Conservation (phyloP, 2,113 vertebrate species). For the Scalopus aquaticus region DNA sequence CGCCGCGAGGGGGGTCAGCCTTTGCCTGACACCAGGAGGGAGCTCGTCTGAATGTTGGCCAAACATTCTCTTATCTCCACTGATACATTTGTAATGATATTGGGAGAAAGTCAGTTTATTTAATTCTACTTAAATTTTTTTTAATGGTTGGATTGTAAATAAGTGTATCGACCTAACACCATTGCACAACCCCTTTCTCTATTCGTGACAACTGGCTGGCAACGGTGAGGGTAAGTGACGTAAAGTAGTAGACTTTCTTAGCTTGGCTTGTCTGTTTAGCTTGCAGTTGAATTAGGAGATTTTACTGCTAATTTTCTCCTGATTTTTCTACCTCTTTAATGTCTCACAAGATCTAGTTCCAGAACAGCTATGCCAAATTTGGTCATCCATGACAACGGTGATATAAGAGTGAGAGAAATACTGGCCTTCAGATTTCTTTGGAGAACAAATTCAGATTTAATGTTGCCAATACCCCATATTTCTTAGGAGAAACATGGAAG, state of each 20-base stretch:
- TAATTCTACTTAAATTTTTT: neutral
- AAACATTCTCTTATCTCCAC: conserved; percentile 11
- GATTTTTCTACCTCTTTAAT: conserved; percentile 14
- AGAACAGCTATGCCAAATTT: conserved; percentile 45
- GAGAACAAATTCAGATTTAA: conserved; percentile 53
- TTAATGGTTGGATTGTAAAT: neutral
- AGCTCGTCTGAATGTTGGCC: conserved; percentile 45
- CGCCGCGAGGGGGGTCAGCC: neutral
- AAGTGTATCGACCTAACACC: neutral
- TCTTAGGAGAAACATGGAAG: conserved; percentile 48
- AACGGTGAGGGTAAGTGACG: neutral
- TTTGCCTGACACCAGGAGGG: neutral
- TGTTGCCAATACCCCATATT: conserved; percentile 36
- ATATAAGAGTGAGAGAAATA: conserved; percentile 21
- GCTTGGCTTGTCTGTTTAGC: conserved; percentile 31
- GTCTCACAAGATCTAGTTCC: conserved; percentile 47
- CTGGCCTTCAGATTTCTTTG: conserved; percentile 44
- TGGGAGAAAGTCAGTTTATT: neutral
- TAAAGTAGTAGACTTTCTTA: neutral
- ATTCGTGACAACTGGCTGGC: neutral
- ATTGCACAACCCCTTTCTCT: neutral
- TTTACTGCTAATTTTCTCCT: conserved; percentile 45
- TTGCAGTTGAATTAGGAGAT: conserved; percentile 17
- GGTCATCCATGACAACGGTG: neutral
- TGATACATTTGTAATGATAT: conserved; percentile 21